Percentiles rank a stretch among this genome's conserved stretches.
Conservation (phyloP, 2,888 invertebrate species). For the Drosophila merina region DNA sequence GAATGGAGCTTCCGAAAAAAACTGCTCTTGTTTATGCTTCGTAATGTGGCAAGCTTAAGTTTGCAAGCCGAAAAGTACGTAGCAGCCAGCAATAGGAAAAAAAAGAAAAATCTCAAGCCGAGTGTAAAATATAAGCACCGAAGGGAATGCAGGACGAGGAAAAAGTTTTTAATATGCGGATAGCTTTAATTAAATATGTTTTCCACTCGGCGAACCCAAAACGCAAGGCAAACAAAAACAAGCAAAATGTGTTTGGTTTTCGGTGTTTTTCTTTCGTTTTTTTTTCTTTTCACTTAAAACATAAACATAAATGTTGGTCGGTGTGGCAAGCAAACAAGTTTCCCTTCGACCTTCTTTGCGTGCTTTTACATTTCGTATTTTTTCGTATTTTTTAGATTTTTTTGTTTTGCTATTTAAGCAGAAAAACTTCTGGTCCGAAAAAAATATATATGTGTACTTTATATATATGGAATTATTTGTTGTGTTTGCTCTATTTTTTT, state of each 20-base stretch:
- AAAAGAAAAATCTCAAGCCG: conserved; percentile 48
- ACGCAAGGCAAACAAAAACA: conserved; percentile 36
- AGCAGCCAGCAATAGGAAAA: background rate
- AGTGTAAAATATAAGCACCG: conserved; percentile 66
- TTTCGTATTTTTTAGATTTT: conserved; percentile 12
- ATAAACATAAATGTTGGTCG: conserved; percentile 65
- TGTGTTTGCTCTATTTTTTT: conserved; percentile 14
- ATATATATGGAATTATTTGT: conserved; percentile 1
- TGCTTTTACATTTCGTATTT: conserved; percentile 17
- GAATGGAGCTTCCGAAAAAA: background rate
- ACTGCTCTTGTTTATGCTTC: conserved; percentile 66
- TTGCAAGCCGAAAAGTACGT: conserved; percentile 53
- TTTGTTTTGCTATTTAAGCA: conserved; percentile 26
- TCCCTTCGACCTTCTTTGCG: conserved; percentile 27
- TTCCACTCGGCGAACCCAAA: conserved; percentile 72
- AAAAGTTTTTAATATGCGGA: conserved; percentile 80
- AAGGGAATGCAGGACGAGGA: conserved; percentile 7
- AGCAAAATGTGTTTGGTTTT: conserved; percentile 41
- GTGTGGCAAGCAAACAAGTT: conserved; percentile 55
- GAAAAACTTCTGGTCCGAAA: conserved; percentile 18
- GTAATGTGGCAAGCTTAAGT: conserved; percentile 78
- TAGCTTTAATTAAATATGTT: conserved; percentile 79
- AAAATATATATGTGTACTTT: conserved; percentile 7
- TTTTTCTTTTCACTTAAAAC: conserved; percentile 31
- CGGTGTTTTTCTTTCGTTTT: conserved; percentile 38